A percentile compares a stretch with the other conserved stretches of the same genome.
phyloP scores from a whole-genome alignment of 2,113 vertebrate species.

The Theropithecus gelada region DNA sequence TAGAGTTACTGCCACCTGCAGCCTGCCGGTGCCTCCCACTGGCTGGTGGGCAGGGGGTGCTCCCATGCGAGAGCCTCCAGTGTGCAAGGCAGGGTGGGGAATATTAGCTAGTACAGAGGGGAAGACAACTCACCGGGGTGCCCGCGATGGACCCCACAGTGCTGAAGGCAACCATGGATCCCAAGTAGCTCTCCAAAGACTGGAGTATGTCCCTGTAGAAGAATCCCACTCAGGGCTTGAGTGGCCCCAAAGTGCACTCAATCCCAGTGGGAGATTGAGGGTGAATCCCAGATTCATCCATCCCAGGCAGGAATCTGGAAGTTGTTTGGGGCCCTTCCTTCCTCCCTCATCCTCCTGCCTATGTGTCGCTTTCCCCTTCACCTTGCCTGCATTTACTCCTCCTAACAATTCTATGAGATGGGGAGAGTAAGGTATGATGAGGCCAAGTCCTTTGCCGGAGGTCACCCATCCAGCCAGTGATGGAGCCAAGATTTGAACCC shows the following conservation, averaged over 20 bases:
- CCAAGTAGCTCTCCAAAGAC: not conserved
- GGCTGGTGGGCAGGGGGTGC: fast-evolving
- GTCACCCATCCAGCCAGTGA: not conserved
- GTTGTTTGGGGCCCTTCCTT: not conserved
- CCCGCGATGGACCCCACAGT: too few species aligned
- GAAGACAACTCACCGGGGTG: fast-evolving
- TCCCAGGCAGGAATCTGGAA: not conserved
- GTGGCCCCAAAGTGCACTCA: not conserved
- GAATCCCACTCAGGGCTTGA: not conserved
- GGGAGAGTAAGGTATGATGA: not conserved
- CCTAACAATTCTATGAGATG: not conserved
- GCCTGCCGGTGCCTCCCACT: fast-evolving
- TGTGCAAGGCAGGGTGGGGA: not conserved
- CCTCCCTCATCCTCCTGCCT: not conserved
- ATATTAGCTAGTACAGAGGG: not conserved
- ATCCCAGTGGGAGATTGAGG: too few species aligned
- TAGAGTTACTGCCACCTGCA: fast-evolving
- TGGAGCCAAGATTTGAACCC: not conserved
- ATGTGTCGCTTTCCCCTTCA: fast-evolving
- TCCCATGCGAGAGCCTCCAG: not conserved
- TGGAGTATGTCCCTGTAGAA: fast-evolving
- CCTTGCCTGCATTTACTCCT: fast-evolving
- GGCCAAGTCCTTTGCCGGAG: fast-evolving
- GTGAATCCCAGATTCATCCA: too few species aligned
- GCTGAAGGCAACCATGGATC: not conserved